phyloP scores from a whole-genome alignment of 2,888 invertebrate species.

The Octonoba sinensis region DNA sequence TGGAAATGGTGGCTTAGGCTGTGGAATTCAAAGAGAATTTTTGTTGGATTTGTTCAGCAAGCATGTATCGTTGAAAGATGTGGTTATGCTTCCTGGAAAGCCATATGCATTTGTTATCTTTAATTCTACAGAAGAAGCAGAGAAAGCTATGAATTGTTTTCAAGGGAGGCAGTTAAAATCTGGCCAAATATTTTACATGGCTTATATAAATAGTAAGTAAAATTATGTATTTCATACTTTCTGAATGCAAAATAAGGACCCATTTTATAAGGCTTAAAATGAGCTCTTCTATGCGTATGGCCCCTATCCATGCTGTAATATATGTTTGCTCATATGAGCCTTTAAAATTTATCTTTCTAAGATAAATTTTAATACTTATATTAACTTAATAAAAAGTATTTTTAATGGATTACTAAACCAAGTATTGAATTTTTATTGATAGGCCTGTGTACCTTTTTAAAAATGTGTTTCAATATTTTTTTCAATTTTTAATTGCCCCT shows the following conservation, averaged over 20 bases:
- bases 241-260: no score
- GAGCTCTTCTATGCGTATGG: no score
- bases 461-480: no score
- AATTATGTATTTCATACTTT: no score
- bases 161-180: slow-evolving; percentile 77
- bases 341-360: no score
- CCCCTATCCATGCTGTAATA: no score
- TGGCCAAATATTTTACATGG: slow-evolving; percentile 78
- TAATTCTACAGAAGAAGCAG: slow-evolving; percentile 74
- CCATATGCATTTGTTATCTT: slow-evolving; percentile 85
- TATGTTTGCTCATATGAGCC: no score
- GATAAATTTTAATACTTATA: not conserved
- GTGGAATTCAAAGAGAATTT: slow-evolving; percentile 80
- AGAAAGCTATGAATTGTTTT: slow-evolving; percentile 75
- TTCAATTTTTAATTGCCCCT: no score
- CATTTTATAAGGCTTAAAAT: no score
- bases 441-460: no score
- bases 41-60: slow-evolving; percentile 75
- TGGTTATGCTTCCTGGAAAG: slow-evolving; percentile 83
- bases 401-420: no score
- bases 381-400: not conserved
- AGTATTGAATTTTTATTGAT: no score
- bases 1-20: slow-evolving; percentile 89
- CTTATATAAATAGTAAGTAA: slow-evolving; percentile 76
- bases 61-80: slow-evolving; percentile 75